Conservation (phyloP, 2,797 vertebrate genomes). For the Allobates femoralis region DNA sequence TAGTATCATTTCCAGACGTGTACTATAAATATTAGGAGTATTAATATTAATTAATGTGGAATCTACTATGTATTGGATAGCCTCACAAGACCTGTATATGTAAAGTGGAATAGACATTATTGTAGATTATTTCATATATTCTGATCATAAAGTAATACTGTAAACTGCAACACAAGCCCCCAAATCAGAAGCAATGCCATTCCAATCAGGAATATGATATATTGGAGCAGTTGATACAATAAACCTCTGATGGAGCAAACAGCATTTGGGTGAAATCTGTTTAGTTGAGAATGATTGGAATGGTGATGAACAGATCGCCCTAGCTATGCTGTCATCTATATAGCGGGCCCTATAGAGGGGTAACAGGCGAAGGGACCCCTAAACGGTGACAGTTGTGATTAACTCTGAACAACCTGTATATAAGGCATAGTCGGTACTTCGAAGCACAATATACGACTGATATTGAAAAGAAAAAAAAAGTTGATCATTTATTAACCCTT, state of each 20-base stretch:
- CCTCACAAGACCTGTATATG: too few species aligned
- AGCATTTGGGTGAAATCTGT: neutral
- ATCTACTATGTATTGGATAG: too few species aligned
- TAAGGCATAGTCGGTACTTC: too few species aligned
- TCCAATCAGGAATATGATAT: neutral
- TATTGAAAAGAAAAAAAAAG: too few species aligned
- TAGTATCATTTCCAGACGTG: too few species aligned
- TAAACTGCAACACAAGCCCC: neutral
- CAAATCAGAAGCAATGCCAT: neutral
- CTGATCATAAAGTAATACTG: neutral
- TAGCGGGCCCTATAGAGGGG: neutral
- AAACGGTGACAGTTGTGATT: neutral
- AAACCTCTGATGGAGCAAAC: neutral
- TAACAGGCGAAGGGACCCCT: neutral
- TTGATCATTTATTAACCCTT: neutral
- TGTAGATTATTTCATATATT: slow-evolving; percentile 4
- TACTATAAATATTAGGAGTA: too few species aligned
- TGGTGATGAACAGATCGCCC: neutral
- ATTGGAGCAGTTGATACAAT: neutral
- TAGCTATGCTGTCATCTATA: neutral
- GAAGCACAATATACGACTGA: neutral
- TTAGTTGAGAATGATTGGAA: neutral
- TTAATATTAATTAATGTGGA: too few species aligned
- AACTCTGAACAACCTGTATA: neutral
- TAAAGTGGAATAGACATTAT: neutral